Conservation (phyloP, 2,888 invertebrate genomes). For the Orthonevra nobilis region DNA sequence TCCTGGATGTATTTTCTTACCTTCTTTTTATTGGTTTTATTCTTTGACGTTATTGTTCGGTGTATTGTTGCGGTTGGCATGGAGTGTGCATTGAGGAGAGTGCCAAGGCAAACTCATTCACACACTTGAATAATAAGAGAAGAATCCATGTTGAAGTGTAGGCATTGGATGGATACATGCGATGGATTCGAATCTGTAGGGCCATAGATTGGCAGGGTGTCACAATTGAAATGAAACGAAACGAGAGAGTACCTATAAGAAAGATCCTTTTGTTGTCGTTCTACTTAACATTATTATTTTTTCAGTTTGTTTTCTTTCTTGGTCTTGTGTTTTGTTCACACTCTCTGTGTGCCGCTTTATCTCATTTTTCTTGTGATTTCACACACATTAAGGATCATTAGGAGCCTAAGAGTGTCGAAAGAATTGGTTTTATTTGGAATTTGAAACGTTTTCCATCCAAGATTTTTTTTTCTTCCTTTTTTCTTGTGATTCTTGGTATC, state of each 20-base stretch:
- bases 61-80: constrained; percentile 41
- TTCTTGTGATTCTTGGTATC: constrained; percentile 21
- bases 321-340: constrained; percentile 26
- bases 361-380: background rate
- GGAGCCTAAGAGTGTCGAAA: constrained; percentile 22
- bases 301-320: constrained; percentile 44
- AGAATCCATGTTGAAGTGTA: constrained; percentile 37
- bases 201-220: constrained; percentile 46
- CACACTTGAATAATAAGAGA: too few species aligned
- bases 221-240: constrained; percentile 6
- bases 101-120: constrained; percentile 50
- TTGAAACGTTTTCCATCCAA: background rate
- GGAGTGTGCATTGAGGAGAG: constrained; percentile 38
- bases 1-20: background rate
- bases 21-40: background rate
- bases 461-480: background rate
- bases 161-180: constrained; percentile 29
- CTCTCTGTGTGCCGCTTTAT: background rate
- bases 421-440: constrained; percentile 13
- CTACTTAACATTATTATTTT: constrained; percentile 40
- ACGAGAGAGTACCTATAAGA: constrained; percentile 12
- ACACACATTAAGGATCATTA: constrained; percentile 40
- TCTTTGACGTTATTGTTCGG: too few species aligned
- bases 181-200: background rate
- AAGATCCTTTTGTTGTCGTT: constrained; percentile 50